Percentiles rank a stretch among this genome's conserved stretches.
These are phyloP conservation scores for Mustela lutreola DNA, from an alignment of 2,113 vertebrate species.

Conservation along the genomic window DNA sequence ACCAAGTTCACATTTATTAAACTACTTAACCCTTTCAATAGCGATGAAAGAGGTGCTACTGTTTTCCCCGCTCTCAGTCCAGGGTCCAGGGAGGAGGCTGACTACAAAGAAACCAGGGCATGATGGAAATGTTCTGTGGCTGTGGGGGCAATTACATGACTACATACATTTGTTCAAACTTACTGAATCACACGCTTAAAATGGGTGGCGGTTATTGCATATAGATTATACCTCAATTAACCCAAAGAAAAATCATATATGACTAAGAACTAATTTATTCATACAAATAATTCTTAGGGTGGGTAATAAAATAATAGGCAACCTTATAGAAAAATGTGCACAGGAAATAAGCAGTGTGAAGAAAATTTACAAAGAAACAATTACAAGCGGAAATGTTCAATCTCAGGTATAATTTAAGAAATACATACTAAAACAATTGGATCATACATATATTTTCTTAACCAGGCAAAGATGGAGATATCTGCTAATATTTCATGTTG, in stretches of 20 bases:
- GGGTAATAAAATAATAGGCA: slow-evolving; percentile 30
- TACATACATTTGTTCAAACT: neutral
- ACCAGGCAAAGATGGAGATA: neutral
- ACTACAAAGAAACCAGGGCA: neutral
- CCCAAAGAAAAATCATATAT: neutral
- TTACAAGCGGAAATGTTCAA: neutral
- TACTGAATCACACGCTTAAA: neutral
- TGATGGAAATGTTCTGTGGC: neutral
- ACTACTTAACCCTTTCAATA: neutral
- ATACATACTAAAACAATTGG: neutral
- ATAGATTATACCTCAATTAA: neutral
- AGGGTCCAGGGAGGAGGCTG: too few species aligned
- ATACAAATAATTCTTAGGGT: slow-evolving; percentile 36
- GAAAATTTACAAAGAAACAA: neutral
- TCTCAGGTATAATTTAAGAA: neutral
- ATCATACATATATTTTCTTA: neutral
- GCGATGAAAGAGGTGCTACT: neutral
- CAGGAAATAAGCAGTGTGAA: neutral
- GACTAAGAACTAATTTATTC: neutral
- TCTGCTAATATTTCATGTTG: neutral
- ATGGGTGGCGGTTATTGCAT: neutral
- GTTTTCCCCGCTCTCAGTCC: neutral
- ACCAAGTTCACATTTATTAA: neutral
- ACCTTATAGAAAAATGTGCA: neutral
- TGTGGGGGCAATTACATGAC: neutral